Evolutionary conservation across 2,888 invertebrate species (phyloP).

Genomic region (Limnephilus auricula): DNA sequence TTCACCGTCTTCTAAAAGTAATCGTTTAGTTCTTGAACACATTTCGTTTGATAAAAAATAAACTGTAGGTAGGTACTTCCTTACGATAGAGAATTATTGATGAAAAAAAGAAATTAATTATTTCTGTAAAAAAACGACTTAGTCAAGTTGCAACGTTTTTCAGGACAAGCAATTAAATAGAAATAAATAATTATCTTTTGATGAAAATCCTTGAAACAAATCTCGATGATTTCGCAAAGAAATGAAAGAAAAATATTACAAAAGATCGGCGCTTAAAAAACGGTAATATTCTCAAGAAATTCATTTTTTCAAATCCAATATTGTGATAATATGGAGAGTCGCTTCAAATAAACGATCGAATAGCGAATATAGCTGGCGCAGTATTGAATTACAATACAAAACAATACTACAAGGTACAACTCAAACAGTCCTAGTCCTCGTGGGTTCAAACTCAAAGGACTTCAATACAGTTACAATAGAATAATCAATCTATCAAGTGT

Average conservation of each 20-base stretch:
- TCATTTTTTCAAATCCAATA: conserved; percentile 7
- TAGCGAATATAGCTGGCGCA: not conserved
- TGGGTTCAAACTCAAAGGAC: conserved; percentile 14
- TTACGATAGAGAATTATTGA: too few species aligned
- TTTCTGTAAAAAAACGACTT: too few species aligned
- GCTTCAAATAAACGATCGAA: conserved; percentile 16
- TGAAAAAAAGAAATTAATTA: too few species aligned
- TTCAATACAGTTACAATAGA: conserved; percentile 1
- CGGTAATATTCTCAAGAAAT: not conserved
- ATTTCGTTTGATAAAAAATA: too few species aligned
- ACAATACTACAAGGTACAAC: not conserved
- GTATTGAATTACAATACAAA: conserved; percentile 7
- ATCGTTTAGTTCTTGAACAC: too few species aligned
- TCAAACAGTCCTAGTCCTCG: not conserved
- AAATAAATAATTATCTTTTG: not conserved
- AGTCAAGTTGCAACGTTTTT: too few species aligned
- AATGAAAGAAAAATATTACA: not conserved
- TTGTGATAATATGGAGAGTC: not conserved
- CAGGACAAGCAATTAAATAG: not conserved
- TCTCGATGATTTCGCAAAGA: not conserved
- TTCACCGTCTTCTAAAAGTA: too few species aligned
- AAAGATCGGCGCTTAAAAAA: not conserved
- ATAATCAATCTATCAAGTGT: not conserved
- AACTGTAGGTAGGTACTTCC: too few species aligned
- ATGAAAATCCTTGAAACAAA: not conserved